phyloP scores from a whole-genome alignment of 1,140 invertebrate species.

The Brachionus sp. region DNA sequence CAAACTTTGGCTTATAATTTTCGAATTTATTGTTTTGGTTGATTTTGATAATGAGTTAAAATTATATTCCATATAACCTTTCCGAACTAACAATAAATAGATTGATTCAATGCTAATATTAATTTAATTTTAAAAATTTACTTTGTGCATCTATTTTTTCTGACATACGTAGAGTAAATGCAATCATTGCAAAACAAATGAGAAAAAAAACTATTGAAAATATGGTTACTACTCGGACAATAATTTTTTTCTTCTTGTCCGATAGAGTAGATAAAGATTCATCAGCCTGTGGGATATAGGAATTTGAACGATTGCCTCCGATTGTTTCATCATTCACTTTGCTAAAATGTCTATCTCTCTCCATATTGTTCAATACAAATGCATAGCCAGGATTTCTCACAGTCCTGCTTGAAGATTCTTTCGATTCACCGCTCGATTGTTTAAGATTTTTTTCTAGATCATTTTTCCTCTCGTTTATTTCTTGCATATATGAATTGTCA shows the following conservation, averaged over 20 bases:
- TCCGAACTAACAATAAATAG: neutral
- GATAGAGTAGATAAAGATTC: constrained; percentile 30
- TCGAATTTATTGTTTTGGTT: constrained; percentile 1
- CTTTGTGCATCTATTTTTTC: constrained; percentile 45
- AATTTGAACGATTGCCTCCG: neutral
- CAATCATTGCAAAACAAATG: constrained; percentile 45
- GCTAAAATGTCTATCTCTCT: neutral
- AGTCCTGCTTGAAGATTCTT: neutral
- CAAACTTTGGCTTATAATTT: constrained; percentile 4
- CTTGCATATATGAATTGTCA: constrained; percentile 20
- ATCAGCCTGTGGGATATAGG: neutral
- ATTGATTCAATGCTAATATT: neutral
- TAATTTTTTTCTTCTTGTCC: constrained; percentile 45
- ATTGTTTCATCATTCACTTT: constrained; percentile 2
- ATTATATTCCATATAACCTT: constrained; percentile 24
- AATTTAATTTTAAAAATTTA: neutral
- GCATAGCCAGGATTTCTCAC: neutral
- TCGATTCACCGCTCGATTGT: neutral
- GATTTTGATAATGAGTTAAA: constrained; percentile 4
- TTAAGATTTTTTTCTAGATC: neutral
- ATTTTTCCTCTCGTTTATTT: neutral
- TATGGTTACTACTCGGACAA: constrained; percentile 31
- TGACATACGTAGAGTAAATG: constrained; percentile 36
- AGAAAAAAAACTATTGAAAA: constrained; percentile 44
- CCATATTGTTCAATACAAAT: neutral